Percentiles rank a stretch among this genome's conserved stretches.
Evolutionary conservation across 2,113 vertebrate genomes (phyloP).

Genomic region (Oncorhynchus tshawytscha): DNA sequence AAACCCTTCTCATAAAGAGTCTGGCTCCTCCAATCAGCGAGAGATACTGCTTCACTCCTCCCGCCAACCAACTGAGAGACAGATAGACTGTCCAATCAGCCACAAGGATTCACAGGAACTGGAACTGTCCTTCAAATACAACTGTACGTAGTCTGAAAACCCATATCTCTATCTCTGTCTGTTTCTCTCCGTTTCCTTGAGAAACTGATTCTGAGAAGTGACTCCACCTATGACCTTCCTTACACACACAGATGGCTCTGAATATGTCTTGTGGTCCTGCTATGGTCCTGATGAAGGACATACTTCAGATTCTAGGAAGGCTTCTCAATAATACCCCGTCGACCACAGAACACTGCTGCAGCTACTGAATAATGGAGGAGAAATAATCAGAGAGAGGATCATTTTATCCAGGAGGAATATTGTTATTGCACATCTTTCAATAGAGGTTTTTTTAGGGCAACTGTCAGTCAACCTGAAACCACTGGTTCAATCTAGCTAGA

Average conservation of each 20-base stretch:
- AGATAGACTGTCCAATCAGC: slow-evolving; percentile 59
- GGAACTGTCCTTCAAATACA: slow-evolving; percentile 64
- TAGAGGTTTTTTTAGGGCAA: background rate
- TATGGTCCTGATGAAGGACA: background rate
- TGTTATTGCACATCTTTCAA: background rate
- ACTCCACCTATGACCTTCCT: background rate
- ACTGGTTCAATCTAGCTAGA: background rate
- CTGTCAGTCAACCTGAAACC: background rate
- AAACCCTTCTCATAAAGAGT: slow-evolving; percentile 59
- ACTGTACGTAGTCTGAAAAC: slow-evolving; percentile 52
- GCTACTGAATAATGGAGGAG: background rate
- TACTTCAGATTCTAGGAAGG: background rate
- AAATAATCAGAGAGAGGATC: background rate
- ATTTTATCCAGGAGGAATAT: background rate
- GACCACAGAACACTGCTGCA: background rate
- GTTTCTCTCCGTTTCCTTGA: background rate
- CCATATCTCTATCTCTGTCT: background rate
- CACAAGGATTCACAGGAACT: slow-evolving; percentile 68
- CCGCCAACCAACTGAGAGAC: slow-evolving; percentile 40
- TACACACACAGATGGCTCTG: background rate
- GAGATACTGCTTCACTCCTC: slow-evolving; percentile 64
- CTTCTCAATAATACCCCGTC: background rate
- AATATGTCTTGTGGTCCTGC: background rate
- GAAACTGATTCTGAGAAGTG: background rate
- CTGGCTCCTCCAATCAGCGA: slow-evolving; percentile 64